A percentile compares a stretch with the other conserved stretches of the same genome.
Conservation (phyloP, 2,113 vertebrate genomes). For the Pangasianodon hypophthalmus region DNA sequence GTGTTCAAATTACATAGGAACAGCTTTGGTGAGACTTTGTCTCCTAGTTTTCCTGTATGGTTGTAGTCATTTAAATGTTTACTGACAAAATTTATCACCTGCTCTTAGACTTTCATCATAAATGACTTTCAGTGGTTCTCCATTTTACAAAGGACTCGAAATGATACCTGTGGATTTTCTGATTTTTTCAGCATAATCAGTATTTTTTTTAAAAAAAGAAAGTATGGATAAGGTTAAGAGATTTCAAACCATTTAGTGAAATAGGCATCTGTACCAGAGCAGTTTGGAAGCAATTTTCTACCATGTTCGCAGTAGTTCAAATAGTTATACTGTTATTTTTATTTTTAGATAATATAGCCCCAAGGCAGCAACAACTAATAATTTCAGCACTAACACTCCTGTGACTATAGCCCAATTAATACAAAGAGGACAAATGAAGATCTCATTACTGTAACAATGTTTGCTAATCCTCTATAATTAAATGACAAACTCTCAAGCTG, state of each 20-base stretch:
- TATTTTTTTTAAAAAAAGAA: neutral
- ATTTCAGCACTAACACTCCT: slow-evolving; percentile 4
- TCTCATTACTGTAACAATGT: slow-evolving; percentile 5
- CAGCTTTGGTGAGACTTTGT: neutral
- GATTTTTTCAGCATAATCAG: neutral
- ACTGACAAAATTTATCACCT: neutral
- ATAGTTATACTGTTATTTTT: neutral
- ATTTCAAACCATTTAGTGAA: too few species aligned
- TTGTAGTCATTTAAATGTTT: neutral
- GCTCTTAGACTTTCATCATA: neutral
- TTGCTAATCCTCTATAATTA: slow-evolving; percentile 26
- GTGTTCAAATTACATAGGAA: too few species aligned
- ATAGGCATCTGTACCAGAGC: neutral
- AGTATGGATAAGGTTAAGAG: neutral
- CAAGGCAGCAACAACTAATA: neutral
- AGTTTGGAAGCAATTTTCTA: neutral
- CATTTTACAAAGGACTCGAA: neutral
- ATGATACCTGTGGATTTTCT: neutral
- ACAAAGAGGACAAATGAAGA: neutral
- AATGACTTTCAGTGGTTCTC: neutral
- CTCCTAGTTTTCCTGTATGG: neutral
- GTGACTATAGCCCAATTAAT: slow-evolving; percentile 18
- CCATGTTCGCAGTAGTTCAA: neutral
- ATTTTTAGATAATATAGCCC: neutral
- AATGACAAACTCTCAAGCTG: slow-evolving; percentile 28